These are phyloP conservation scores for Cetonia aurata DNA, from an alignment of 2,888 invertebrate species.

Conservation along the genomic window DNA sequence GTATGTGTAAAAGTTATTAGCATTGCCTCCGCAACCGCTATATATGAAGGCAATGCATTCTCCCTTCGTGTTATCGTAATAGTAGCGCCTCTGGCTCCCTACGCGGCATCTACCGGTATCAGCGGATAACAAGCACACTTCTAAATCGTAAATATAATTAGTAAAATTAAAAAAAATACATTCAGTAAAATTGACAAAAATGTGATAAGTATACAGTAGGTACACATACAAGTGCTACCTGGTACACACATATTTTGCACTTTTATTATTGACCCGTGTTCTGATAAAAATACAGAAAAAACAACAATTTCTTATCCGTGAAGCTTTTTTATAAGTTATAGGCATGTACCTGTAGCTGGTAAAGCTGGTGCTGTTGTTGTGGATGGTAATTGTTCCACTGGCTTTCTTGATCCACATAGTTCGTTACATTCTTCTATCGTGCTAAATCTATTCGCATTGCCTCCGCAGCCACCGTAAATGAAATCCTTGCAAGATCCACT, in stretches of 20 bases:
- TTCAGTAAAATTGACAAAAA: too few relatives aligned
- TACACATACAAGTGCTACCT: too few relatives aligned
- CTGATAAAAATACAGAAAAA: too few relatives aligned
- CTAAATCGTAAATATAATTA: slow-evolving; percentile 61
- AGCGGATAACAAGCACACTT: slow-evolving; percentile 75
- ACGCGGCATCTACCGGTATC: slow-evolving; percentile 75
- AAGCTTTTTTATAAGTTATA: too few relatives aligned
- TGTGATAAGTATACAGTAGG: too few relatives aligned
- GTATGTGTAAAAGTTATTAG: slow-evolving; percentile 85
- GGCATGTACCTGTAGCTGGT: slow-evolving; percentile 13
- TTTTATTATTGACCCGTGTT: too few relatives aligned
- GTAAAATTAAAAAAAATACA: too few relatives aligned
- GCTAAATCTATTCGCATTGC: slow-evolving; percentile 88
- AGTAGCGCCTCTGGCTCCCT: slow-evolving; percentile 75
- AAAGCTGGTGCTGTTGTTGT: slow-evolving; percentile 44
- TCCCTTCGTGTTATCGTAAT: slow-evolving; percentile 76
- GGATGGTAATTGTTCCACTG: slow-evolving; percentile 58
- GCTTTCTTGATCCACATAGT: slow-evolving; percentile 74
- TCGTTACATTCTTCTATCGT: slow-evolving; percentile 80
- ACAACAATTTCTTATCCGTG: too few relatives aligned
- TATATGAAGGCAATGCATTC: slow-evolving; percentile 86
- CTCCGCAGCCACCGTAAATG: slow-evolving; percentile 85
- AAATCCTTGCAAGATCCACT: slow-evolving; percentile 77
- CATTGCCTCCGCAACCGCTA: slow-evolving; percentile 89
- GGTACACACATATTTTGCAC: too few relatives aligned